Evolutionary conservation across 2,113 vertebrate genomes (phyloP), one percentile per base, ranked within the genome.

Genomic region (Nestor notabilis): DNA sequence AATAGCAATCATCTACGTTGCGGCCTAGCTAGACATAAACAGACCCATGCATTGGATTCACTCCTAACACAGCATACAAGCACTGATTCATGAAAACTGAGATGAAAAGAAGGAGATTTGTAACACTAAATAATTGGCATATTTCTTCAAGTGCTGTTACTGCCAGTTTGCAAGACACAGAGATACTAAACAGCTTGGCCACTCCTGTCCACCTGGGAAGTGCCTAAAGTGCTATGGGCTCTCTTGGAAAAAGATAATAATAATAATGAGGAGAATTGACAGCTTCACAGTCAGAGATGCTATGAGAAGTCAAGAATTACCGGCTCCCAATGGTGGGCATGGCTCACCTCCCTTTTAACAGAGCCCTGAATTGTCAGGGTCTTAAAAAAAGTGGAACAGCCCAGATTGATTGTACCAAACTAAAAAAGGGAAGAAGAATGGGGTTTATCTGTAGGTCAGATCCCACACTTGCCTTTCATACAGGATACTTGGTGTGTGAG

Each of bases 21-120:
- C 18, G 69, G 27, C 50, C 52, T 64, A 44, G 29, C 46, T 95
- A 89, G 93, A 87, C 10, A 31, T 33, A 58, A 79, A 65, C 39
- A 90, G 50, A 76, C 9, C 24, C 23, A 27, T 35, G 55, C 63
- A 58, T 0, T 78, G 43, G 44, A 56, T 80, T 69, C 29, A 83
- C 43, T 86, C 53, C 72, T 80, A 66, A 63, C 39, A n/a, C 17
- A 70, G 12, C 0, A 0, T 49, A 63, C 25, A 43, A 12, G 37
- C 35, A 80, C 69, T 66, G 47, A 60, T 63, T 80, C 17, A 49
- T 74, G 50, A 69, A 83, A 91, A 86, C 11, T 12, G 69, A 89
- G 81, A 58, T 25, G 21, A 77, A 53, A 80, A 21, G 65, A 64
- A 71, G 65, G 16, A 7, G 27, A 65, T 89, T 60, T 87, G 28